Evolutionary conservation across 2,113 vertebrate species (phyloP), one percentile per base, ranked within the genome.

Genomic region (Natator depressus): DNA sequence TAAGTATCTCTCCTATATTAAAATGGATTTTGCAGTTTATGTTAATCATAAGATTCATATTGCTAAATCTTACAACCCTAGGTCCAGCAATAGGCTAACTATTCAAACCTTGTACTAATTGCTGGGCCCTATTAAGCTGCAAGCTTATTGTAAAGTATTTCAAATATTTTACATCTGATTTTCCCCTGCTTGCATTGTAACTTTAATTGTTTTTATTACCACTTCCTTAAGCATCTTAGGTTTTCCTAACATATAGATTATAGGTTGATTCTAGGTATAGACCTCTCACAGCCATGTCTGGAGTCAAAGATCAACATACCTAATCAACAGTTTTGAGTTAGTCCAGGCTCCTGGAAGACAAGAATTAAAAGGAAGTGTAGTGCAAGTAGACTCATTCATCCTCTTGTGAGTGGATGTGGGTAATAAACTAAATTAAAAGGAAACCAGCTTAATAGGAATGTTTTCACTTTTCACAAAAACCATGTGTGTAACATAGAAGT

Each of bases 1-100:
- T 96, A 93, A 96, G 92, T 78, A 96, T 97, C 89, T 96, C 91
- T 89, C 95, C 89, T 57, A 82, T 95, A 94, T 88, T 93, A 91
- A 97, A 96, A 96, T 50, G 83, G 80, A 87, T 94, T 84, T 46
- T 46, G 42, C 46, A 80, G 65, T n/a, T n/a, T 69, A 8, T 69
- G 35, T 20, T 38, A 17, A 62, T 62, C 27, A 69, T 19, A 38
- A 69, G 17, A 38, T 59, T 59, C 57, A 59, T n/a, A 38, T 35
- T 69, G 35, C 35, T 69, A 69, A 69, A 69, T 69, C 35, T 69
- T 69, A 38, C 35, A 69, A 38, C 4, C 35, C 19, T n/a, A 69
- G 35, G 35, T 38, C 17, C 65, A 69, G 65, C 65, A 69, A 20
- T 69, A 69, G 65, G 17, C 35, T 38, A 38, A 19, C 19, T 69